These are phyloP conservation scores for Drosophila borborema DNA, from an alignment of 2,888 invertebrate genomes.

Conservation along the genomic window DNA sequence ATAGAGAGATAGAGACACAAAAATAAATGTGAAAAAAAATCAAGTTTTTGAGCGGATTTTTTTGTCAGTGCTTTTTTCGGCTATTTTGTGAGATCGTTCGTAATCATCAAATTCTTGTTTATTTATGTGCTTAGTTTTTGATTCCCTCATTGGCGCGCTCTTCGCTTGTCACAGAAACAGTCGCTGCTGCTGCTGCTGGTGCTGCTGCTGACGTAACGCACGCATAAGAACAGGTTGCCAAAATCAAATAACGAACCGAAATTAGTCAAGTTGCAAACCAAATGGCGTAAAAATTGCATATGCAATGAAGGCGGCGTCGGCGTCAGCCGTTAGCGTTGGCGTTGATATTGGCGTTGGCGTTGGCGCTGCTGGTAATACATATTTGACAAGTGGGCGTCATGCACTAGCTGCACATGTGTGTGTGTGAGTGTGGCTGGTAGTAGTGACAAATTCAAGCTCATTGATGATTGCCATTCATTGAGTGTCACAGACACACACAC, in stretches of 20 bases:
- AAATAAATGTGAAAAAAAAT: conserved; percentile 35
- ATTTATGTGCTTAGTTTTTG: conserved; percentile 33
- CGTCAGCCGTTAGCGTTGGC: conserved; percentile 25
- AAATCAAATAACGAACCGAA: conserved; percentile 28
- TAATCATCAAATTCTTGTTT: conserved; percentile 32
- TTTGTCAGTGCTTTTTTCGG: conserved; percentile 22
- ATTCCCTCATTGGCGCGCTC: conserved; percentile 18
- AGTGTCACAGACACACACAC: conserved; percentile 23
- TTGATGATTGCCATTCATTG: conserved; percentile 68
- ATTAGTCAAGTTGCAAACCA: conserved; percentile 42
- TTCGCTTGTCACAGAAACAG: conserved; percentile 17
- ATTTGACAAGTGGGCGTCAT: conserved; percentile 57
- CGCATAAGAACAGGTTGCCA: conserved; percentile 38
- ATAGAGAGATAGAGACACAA: background rate
- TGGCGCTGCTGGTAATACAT: conserved; percentile 41
- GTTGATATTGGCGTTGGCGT: conserved; percentile 6
- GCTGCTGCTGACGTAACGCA: conserved; percentile 41
- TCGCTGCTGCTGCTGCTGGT: background rate
- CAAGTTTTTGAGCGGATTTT: conserved; percentile 51
- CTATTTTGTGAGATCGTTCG: conserved; percentile 22
- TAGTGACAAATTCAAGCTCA: conserved; percentile 48
- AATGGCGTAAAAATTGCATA: conserved; percentile 17
- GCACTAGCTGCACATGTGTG: conserved; percentile 1
- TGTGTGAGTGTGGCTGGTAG: conserved; percentile 24
- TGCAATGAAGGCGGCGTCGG: conserved; percentile 28